These are phyloP conservation scores for Adineta ricciae DNA, from an alignment of 2,888 invertebrate genomes.

Conservation along the genomic window DNA sequence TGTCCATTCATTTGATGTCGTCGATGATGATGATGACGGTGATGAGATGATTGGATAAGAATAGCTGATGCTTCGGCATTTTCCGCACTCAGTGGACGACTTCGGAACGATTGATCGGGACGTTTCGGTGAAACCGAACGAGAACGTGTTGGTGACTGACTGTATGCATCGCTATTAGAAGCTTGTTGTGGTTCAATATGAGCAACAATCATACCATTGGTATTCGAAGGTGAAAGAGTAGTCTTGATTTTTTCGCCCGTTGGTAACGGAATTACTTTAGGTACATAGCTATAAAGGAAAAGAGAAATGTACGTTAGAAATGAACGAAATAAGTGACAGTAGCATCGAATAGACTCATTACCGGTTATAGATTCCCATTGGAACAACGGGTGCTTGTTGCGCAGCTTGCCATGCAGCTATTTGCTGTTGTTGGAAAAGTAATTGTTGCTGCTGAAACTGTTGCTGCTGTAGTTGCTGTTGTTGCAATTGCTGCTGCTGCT, in stretches of 20 bases:
- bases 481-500: neutral
- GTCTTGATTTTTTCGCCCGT: slow-evolving; percentile 6
- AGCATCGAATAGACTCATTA: neutral
- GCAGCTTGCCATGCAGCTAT: neutral
- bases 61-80: neutral
- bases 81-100: neutral
- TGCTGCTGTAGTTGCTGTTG: neutral
- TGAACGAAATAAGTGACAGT: neutral
- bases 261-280: neutral
- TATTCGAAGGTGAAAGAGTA: neutral
- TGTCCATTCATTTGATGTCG: neutral
- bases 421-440: neutral
- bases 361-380: neutral
- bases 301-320: neutral
- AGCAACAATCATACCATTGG: neutral
- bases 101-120: neutral
- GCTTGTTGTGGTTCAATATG: neutral
- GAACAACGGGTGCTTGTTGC: neutral
- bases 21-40: slow-evolving; percentile 6
- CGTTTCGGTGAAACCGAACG: neutral
- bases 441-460: neutral
- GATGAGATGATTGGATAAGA: neutral
- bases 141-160: neutral
- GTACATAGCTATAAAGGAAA: neutral
- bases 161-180: neutral